Base-by-base conservation (phyloP, 2,888 invertebrate species). In the Antitype chi region DNA sequence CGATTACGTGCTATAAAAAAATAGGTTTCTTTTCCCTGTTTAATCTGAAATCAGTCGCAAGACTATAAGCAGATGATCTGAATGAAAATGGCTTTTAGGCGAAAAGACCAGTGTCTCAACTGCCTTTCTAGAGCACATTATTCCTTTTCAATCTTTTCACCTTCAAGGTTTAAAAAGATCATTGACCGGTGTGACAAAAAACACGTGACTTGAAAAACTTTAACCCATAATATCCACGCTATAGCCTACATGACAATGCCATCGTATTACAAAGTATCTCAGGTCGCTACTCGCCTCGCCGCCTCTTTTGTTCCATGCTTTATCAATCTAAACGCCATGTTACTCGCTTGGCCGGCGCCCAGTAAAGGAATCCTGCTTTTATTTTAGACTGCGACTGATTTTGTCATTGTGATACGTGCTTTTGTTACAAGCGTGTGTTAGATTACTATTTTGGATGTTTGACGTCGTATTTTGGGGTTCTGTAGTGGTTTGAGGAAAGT, bases 271-370 rank as follows among this genome's bases (percentile, higher is more conserved):
- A 82, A 47, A 78, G 66, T 69, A 67, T 84, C 70, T 70, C 38
- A 62, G 70, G 67, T 84, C 53, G 13, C 49, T 84, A 55, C 57
- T 71, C 81, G 86, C 74, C 74, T 86, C 78, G 86, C 76, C 63
- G 76, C 86, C 78, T 83, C 87, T 76, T 89, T 90, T 90, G 89
- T 88, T 85, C 83, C 83, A 85, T 67, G 80, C 87, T 90, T 89
- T 90, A 90, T 91, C 91, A 91, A 91, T 91, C 89, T 89, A 90
- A 91, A 87, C 80, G 89, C 84, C 85, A 89, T 80, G 86, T 88
- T 88, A 89, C 57, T 11, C 85, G 81, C 81, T 89, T 92, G 91
- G 90, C 90, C 71, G 74, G 62, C 76, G 79, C 88, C 91, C 90
- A 91, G 88, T 85, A 64, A 67, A 78, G 76, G 78, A 81, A 77